Conservation (phyloP, 2,888 invertebrate species). For the Drosophila macrothrix region DNA sequence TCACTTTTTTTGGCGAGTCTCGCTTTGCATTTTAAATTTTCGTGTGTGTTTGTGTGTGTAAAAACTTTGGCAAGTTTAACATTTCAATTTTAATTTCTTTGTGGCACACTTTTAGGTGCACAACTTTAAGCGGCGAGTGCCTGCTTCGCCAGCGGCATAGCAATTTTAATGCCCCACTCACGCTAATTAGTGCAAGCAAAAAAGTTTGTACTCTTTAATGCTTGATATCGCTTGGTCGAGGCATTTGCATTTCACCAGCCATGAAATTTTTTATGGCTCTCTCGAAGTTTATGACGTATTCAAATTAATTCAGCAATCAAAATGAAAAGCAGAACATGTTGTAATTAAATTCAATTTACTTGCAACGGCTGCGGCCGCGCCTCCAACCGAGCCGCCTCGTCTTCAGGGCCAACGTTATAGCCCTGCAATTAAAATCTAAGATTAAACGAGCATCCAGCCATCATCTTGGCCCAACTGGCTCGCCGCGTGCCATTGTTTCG, state of each 20-base stretch:
- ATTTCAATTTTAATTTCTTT: constrained; percentile 78
- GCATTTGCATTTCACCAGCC: constrained; percentile 58
- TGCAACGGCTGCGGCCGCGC: constrained; percentile 50
- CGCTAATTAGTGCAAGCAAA: constrained; percentile 62
- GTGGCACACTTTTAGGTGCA: constrained; percentile 43
- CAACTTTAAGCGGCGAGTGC: constrained; percentile 64
- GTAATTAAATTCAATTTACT: constrained; percentile 81
- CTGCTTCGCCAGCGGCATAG: constrained; percentile 1
- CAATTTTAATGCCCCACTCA: constrained; percentile 63
- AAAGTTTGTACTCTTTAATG: constrained; percentile 41
- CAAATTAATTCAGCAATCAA: constrained; percentile 72
- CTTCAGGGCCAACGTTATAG: constrained; percentile 61
- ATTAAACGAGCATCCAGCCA: constrained; percentile 71
- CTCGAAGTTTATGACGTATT: constrained; percentile 70
- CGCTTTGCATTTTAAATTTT: constrained; percentile 76
- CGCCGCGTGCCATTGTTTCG: constrained; percentile 26
- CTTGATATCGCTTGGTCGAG: constrained; percentile 12
- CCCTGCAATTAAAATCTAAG: constrained; percentile 76
- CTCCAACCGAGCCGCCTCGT: constrained; percentile 23
- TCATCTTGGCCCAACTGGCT: constrained; percentile 19
- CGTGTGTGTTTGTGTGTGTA: constrained; percentile 26
- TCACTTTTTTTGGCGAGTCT: constrained; percentile 22
- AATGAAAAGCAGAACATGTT: constrained; percentile 62
- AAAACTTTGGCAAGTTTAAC: constrained; percentile 71
- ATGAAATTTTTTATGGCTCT: constrained; percentile 45